These are phyloP conservation scores for Nibea coibor DNA, from an alignment of 2,113 vertebrate genomes.

Conservation along the genomic window DNA sequence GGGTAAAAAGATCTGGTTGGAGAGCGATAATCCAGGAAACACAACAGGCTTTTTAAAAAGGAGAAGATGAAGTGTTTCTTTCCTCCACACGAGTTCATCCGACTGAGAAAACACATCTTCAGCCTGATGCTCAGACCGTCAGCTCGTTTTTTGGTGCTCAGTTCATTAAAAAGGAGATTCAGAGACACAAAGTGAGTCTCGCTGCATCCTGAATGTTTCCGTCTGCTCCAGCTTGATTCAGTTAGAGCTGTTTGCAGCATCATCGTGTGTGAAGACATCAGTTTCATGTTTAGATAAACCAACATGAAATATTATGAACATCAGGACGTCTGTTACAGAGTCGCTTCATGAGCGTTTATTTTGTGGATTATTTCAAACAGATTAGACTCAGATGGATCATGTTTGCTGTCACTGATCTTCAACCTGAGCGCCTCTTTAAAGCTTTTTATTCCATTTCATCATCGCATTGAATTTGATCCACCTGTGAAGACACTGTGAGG, in stretches of 20 bases:
- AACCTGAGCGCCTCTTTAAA: too few species aligned
- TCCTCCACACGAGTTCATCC: neutral
- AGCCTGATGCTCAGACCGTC: too few species aligned
- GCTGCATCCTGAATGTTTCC: neutral
- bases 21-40: constrained; percentile 12
- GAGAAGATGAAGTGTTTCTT: constrained; percentile 37
- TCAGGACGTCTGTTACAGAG: neutral
- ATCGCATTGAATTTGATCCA: neutral
- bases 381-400: neutral
- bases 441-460: neutral
- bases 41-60: constrained; percentile 5
- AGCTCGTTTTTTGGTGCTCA: too few species aligned
- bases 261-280: neutral
- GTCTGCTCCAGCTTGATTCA: too few species aligned
- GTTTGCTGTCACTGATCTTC: too few species aligned
- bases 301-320: neutral
- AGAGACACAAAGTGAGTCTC: neutral
- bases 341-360: neutral
- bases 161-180: neutral
- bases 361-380: neutral
- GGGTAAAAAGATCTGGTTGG: neutral
- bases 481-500: too few species aligned
- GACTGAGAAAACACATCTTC: too few species aligned
- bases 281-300: neutral
- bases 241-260: neutral